Evolutionary conservation across 2,888 invertebrate species (phyloP).

Genomic region (Drosophila mayaguana): DNA sequence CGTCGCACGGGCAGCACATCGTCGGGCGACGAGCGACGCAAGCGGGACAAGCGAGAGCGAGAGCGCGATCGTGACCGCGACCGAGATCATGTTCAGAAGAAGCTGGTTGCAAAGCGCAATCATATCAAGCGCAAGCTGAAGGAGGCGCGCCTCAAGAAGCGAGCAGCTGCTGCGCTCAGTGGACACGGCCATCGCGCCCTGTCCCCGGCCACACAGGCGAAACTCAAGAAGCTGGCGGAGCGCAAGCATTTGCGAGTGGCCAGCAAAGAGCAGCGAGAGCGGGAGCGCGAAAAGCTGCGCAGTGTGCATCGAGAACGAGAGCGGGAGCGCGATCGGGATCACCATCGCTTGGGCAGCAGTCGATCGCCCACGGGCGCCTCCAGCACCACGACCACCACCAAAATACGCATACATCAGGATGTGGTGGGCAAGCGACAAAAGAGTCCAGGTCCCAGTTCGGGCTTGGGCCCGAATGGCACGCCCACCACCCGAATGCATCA

Average conservation of each 20-base stretch:
- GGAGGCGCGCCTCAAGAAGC: constrained; percentile 83
- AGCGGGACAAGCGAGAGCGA: constrained; percentile 82
- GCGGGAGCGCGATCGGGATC: constrained; percentile 85
- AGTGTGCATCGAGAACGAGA: constrained; percentile 83
- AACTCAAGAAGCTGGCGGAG: constrained; percentile 83
- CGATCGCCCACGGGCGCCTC: constrained; percentile 80
- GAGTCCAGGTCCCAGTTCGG: constrained; percentile 80
- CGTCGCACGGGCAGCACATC: constrained; percentile 85
- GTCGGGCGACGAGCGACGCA: constrained; percentile 86
- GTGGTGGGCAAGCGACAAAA: constrained; percentile 86
- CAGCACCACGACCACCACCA: constrained; percentile 81
- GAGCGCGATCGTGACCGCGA: constrained; percentile 58
- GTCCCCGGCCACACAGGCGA: constrained; percentile 82
- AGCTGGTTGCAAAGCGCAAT: constrained; percentile 84
- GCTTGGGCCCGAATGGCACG: constrained; percentile 36
- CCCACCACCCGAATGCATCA: constrained; percentile 84
- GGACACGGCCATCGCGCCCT: constrained; percentile 80
- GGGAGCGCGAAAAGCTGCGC: constrained; percentile 86
- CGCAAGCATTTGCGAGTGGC: constrained; percentile 81
- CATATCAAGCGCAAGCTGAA: constrained; percentile 84
- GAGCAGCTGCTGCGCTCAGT: constrained; percentile 77
- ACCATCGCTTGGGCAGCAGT: constrained; percentile 83
- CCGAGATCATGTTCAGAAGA: constrained; percentile 83
- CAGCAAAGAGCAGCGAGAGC: constrained; percentile 82
- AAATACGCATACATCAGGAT: constrained; percentile 83